Base-by-base conservation (phyloP, 2,888 invertebrate species). In the Nomada ferruginata region DNA sequence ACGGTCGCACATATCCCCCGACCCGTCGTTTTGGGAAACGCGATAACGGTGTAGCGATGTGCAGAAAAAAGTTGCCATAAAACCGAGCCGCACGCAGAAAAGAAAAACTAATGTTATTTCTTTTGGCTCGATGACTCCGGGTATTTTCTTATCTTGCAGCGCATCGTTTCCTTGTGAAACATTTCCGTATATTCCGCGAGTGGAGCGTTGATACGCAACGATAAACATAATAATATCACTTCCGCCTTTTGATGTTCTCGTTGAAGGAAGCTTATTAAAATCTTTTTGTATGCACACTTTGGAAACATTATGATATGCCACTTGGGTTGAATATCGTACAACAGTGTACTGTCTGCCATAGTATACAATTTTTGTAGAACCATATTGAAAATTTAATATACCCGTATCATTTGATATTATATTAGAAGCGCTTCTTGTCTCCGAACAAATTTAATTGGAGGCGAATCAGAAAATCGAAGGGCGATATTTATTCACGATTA, bases 91-190 rank as follows among this genome's bases (percentile, higher is more conserved):
- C 68, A 66, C 66, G 73, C 60, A 66, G 64, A 42, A 55, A 66
- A 66, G 70, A 72, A 57, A 77, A 77, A 53, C 57, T 79, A 72
- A 85, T 76, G 76, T 70, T 73, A 69, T 65, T 79, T 75, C 79
- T 82, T 78, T 85, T 64, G 69, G 66, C 75, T n/a, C 61, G 64
- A 79, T 79, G 76, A 64, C 73, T 73, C 77, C 44, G 69, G 79
- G 74, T 81, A 82, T 84, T 84, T 72, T 70, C 80, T 78, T 85
- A 85, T 85, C 80, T 61, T 1, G 59, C 42, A 26, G 66, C 63
- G 75, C 76, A 83, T 75, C 76, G 71, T 59, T 77, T 36, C 42
- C 63, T 59, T 60, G 29, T 75, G 55, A 70, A 73, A 69, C 59
- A 20, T 76, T 59, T 50, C 65, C 44, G 64, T 50, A 68, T 57